phyloP scores from a whole-genome alignment of 2,888 invertebrate genomes.

The Cremastinae sp. region DNA sequence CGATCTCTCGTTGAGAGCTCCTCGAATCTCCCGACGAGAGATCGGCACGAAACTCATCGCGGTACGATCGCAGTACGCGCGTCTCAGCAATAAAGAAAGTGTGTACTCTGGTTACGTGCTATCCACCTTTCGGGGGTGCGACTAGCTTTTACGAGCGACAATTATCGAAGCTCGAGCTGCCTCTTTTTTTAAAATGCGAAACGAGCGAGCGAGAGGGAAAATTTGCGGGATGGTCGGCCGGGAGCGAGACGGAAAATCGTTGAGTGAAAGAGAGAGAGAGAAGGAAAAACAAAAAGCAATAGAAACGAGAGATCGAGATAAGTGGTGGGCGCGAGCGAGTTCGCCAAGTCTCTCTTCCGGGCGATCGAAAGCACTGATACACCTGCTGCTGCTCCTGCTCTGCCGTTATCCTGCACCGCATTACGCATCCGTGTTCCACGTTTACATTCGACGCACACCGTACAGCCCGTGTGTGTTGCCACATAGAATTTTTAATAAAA shows the following conservation, averaged over 20 bases:
- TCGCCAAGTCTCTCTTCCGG: constrained; percentile 70
- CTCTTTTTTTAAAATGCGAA: constrained; percentile 43
- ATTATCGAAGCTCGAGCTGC: constrained; percentile 75
- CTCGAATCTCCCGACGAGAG: too few species aligned
- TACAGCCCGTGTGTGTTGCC: not conserved
- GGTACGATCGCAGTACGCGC: not conserved
- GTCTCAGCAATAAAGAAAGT: not conserved
- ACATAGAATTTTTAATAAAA: not conserved
- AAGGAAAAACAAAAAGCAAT: constrained; percentile 26
- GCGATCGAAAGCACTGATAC: constrained; percentile 74
- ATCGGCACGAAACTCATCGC: not conserved
- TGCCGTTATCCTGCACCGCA: constrained; percentile 36
- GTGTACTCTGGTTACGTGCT: constrained; percentile 15
- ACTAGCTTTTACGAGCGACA: constrained; percentile 76
- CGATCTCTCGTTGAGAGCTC: too few species aligned
- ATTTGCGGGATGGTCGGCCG: not conserved
- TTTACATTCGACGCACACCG: constrained; percentile 7
- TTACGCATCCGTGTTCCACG: constrained; percentile 20
- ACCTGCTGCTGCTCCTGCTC: constrained; percentile 40
- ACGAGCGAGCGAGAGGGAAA: not conserved
- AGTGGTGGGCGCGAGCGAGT: constrained; percentile 58
- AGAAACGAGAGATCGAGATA: constrained; percentile 71
- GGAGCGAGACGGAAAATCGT: not conserved
- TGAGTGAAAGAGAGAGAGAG: constrained; percentile 8
- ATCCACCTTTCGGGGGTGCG: constrained; percentile 67